Conservation (phyloP, 2,797 vertebrate genomes). For the Scarus forsteni region DNA sequence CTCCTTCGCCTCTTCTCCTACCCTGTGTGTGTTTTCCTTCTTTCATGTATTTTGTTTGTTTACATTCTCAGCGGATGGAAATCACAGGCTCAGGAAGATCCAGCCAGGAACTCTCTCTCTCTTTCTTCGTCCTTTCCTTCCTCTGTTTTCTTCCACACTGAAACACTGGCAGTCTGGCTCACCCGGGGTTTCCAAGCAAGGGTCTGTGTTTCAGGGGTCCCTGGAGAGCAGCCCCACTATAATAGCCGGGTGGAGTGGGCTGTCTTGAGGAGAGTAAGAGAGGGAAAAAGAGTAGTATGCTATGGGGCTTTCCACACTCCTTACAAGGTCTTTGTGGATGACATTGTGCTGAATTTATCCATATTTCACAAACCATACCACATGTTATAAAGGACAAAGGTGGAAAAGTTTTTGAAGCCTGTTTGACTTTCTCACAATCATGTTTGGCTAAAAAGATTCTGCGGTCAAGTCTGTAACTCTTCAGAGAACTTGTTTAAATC, state of each 20-base stretch:
- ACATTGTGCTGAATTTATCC: constrained; percentile 56
- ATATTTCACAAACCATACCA: constrained; percentile 60
- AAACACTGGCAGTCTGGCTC: constrained; percentile 52
- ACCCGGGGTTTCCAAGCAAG: constrained; percentile 72
- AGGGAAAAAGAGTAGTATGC: constrained; percentile 68
- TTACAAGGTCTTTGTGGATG: constrained; percentile 63
- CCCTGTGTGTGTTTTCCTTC: constrained; percentile 58
- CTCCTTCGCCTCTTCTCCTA: constrained; percentile 31
- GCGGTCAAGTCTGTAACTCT: constrained; percentile 21
- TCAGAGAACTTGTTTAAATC: constrained; percentile 32
- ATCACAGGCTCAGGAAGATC: constrained; percentile 71
- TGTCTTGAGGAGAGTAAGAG: constrained; percentile 39
- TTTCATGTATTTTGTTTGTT: constrained; percentile 75
- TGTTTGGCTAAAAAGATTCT: constrained; percentile 22
- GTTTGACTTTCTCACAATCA: constrained; percentile 48
- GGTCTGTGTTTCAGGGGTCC: constrained; percentile 73
- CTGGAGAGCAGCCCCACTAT: constrained; percentile 72
- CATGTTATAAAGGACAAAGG: constrained; percentile 46
- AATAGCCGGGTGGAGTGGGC: constrained; percentile 78
- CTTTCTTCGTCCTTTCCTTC: constrained; percentile 64
- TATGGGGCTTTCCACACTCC: constrained; percentile 78
- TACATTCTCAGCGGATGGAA: constrained; percentile 68
- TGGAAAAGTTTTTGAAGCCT: constrained; percentile 55
- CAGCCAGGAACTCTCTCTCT: constrained; percentile 65
- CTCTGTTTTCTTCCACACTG: constrained; percentile 28